Evolutionary conservation across 2,797 vertebrate species (phyloP), one percentile per base, ranked within the genome.

Genomic region (Periophthalmus magnuspinnatus): DNA sequence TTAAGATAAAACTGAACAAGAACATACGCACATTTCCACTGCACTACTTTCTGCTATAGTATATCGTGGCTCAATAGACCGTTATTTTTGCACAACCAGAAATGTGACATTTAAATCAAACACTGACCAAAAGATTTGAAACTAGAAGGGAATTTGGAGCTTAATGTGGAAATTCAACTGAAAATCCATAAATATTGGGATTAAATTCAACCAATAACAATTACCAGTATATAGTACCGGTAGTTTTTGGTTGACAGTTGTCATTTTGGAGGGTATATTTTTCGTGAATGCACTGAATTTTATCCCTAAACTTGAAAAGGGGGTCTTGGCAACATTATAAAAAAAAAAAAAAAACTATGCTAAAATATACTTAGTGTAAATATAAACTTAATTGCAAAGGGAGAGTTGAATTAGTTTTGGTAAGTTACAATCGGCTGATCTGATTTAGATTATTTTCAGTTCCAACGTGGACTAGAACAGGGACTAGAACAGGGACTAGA

Each of bases 1-100:
- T 22, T 21, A 21, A 2, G 50, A 21, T 54, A 22, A 22, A 22
- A 55, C 9, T 21, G 21, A 54, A 21, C 21, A 55, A 24, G 52
- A 22, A 55, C 50, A 8, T 21, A 21, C n/a, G 7, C 52, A 11
- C 52, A 13, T 76, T 84, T 74, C 78, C 69, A 73, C 68, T 69
- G 54, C 67, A 64, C 68, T 77, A 66, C 69, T 75, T 63, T 41
- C 47, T 70, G n/a, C 14, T 48, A 41, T 1, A 3, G 45, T 38
- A 19, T 36, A 8, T n/a, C n/a, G 2, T 5, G n/a, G 17, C n/a
- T 19, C 34, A 11, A 6, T 19, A 38, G 59, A 61, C 58, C 11
- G 22, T 24, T 36, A 5, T 60, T 17, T 59, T 59, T 60, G 58
- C 58, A 60, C 33, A 34, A n/a, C 21, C 16, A n/a, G 33, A 36